Base-by-base conservation (phyloP, 2,113 vertebrate species). In the Rhizomys pruinosus region DNA sequence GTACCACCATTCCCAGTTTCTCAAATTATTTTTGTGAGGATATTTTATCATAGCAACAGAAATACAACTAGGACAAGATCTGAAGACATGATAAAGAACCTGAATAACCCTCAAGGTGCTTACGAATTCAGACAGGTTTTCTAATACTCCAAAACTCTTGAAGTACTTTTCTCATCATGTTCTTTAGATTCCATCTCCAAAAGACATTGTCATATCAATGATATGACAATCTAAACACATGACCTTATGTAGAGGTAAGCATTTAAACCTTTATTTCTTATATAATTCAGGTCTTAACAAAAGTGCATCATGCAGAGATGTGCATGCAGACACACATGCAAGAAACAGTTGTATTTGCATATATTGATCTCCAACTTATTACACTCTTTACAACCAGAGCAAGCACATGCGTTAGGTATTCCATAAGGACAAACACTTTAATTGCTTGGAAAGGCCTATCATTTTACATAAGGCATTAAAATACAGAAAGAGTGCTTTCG, bases 221-320 rank as follows among this genome's bases (percentile, higher is more conserved):
- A 80, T 69, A 8, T 84, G 13, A 76, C 93, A 84, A 94, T 92
- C 3, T 93, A 84, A 95, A 90, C 72, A 4, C 8, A 79, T 34
- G 77, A 5, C 3, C 29, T 92, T 72, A 8, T 12, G 63, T 9
- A 86, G 15, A 20, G 7, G 66, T 42, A 6, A 52, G 47, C 47
- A 52, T 52, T 52, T 9, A 93, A 84, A 16, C 22, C 42, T 73
- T 57, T 19, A 3, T 91, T 94, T 88, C 61, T 72, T 37, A 47
- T 39, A 19, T 68, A 84, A 71, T 80, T 63, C 17, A 80, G 0
- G 57, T 77, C 52, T 76, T 90, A 87, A 72, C 68, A n/a, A 76
- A 94, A 22, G 79, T 61, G 52, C 47, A 72, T 5, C 23, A 78
- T 4, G 34, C 6, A 42, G 27, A 73, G 55, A 64, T 72, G 23